These are phyloP conservation scores for Erebia palarica DNA, from an alignment of 2,888 invertebrate species.

Conservation along the genomic window DNA sequence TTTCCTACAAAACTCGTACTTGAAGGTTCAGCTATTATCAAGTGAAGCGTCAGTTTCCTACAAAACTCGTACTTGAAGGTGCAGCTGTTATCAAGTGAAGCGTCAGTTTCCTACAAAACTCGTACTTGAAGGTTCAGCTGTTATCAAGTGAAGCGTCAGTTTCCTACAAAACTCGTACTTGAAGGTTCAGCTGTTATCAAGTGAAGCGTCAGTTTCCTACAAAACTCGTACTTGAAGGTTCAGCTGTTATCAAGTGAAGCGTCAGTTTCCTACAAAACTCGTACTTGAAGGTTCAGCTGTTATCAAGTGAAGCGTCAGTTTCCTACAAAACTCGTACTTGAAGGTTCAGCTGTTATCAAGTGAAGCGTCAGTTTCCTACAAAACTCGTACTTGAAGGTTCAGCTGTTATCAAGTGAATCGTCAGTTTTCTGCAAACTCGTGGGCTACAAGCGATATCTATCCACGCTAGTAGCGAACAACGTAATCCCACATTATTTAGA, in stretches of 20 bases:
- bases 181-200: background rate
- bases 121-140: background rate
- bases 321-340: too few species aligned
- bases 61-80: too few species aligned
- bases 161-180: too few species aligned
- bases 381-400: background rate
- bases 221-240: background rate
- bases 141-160: too few species aligned
- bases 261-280: too few species aligned
- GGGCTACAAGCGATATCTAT: background rate
- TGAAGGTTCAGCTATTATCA: too few species aligned
- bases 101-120: background rate
- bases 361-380: too few species aligned
- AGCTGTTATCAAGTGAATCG: background rate
- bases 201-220: too few species aligned
- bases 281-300: background rate
- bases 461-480: constrained; percentile 12
- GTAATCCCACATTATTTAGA: constrained; percentile 28
- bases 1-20: background rate
- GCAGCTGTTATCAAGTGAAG: background rate
- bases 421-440: background rate
- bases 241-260: too few species aligned
- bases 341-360: background rate
- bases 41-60: background rate
- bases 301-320: too few species aligned